These are phyloP conservation scores for Triplophysa yarkandensis DNA, from an alignment of 2,797 vertebrate species.

Conservation along the genomic window DNA sequence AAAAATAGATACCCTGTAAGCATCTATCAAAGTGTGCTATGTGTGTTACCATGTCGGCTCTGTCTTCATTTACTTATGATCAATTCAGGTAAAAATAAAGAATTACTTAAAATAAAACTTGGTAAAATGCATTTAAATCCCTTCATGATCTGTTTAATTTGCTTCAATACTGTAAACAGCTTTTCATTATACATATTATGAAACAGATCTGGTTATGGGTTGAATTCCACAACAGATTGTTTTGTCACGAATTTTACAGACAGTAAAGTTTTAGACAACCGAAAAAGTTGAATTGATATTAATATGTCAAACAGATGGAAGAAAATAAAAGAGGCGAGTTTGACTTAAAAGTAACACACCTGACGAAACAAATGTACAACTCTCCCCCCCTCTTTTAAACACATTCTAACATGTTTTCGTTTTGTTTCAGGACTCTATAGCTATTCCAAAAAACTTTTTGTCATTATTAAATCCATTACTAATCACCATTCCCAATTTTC, in stretches of 20 bases:
- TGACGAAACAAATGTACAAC: neutral
- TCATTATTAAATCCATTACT: constrained; percentile 46
- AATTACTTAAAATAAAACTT: constrained; percentile 22
- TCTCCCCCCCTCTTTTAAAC: neutral
- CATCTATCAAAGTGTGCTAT: neutral
- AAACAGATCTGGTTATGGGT: constrained; percentile 3
- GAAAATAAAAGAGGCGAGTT: neutral
- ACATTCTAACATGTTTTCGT: constrained; percentile 40
- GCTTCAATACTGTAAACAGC: neutral
- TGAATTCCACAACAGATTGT: constrained; percentile 36
- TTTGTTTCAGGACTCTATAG: constrained; percentile 45
- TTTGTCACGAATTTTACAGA: constrained; percentile 29
- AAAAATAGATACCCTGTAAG: constrained; percentile 23
- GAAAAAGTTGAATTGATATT: constrained; percentile 21
- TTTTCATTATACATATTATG: neutral
- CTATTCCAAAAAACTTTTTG: constrained; percentile 33
- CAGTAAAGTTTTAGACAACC: constrained; percentile 12
- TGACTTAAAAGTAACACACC: neutral
- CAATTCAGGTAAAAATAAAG: neutral
- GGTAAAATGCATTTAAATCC: neutral
- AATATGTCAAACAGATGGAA: constrained; percentile 23
- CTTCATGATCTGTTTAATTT: constrained; percentile 1
- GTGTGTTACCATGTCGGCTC: neutral
- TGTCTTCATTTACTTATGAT: neutral
- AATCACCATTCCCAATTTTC: constrained; percentile 32